These are phyloP conservation scores for Capra hircus DNA, from an alignment of 2,113 vertebrate genomes.

Conservation along the genomic window DNA sequence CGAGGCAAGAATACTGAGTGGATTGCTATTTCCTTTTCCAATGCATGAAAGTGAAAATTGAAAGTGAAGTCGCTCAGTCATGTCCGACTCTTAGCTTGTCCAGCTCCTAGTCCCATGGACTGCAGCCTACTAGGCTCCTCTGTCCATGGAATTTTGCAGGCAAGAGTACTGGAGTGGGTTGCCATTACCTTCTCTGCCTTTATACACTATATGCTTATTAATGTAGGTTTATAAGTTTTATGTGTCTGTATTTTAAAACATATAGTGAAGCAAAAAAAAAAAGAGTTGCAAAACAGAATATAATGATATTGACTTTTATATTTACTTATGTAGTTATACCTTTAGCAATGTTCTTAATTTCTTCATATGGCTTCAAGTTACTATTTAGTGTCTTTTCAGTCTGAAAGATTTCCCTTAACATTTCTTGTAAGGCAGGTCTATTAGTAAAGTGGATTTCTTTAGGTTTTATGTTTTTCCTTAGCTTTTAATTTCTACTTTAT, in stretches of 20 bases:
- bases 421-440: neutral
- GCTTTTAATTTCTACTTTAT: neutral
- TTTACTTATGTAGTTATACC: neutral
- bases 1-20: neutral
- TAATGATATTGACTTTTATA: neutral
- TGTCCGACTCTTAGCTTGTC: accelerated
- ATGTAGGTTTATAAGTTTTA: neutral
- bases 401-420: neutral
- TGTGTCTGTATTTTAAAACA: neutral
- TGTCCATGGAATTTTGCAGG: neutral
- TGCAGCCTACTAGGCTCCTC: neutral
- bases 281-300: neutral
- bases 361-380: neutral
- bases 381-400: neutral
- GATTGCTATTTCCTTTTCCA: neutral
- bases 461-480: neutral
- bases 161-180: neutral
- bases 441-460: neutral
- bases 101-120: neutral
- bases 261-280: neutral
- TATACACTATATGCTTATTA: neutral
- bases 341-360: neutral
- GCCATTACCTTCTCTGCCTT: neutral
- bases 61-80: neutral
- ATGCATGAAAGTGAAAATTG: neutral